Evolutionary conservation across 2,797 vertebrate genomes (phyloP).

Genomic region (Micrastur ruficollis): DNA sequence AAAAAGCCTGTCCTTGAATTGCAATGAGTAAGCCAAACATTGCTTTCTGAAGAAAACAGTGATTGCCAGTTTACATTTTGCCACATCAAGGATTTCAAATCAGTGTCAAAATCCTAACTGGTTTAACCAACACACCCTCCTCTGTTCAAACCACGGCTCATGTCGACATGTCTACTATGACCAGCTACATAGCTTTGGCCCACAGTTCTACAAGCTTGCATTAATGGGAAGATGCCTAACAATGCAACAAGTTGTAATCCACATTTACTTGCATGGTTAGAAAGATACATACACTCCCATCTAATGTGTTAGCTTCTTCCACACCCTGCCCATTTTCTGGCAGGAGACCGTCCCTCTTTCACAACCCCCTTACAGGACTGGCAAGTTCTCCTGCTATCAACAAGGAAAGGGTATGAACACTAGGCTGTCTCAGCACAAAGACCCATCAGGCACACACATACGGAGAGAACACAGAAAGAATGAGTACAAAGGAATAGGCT

Average conservation of each 20-base stretch:
- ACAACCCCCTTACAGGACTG: neutral
- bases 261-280: neutral
- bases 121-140: neutral
- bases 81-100: conserved; percentile 18
- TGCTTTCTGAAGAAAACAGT: neutral
- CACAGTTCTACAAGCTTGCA: neutral
- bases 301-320: neutral
- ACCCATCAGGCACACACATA: accelerated
- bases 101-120: neutral
- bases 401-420: neutral
- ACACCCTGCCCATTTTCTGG: neutral
- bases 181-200: neutral
- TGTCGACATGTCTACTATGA: neutral
- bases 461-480: neutral
- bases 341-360: neutral
- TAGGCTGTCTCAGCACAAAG: neutral
- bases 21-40: neutral
- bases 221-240: neutral
- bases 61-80: neutral
- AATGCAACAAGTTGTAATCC: neutral
- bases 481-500: neutral
- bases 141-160: neutral
- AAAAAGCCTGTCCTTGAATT: neutral
- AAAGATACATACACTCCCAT: neutral
- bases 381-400: neutral